Evolutionary conservation across 2,113 vertebrate genomes (phyloP), one percentile per base, ranked within the genome.

Genomic region (Leucopsar rothschildi): DNA sequence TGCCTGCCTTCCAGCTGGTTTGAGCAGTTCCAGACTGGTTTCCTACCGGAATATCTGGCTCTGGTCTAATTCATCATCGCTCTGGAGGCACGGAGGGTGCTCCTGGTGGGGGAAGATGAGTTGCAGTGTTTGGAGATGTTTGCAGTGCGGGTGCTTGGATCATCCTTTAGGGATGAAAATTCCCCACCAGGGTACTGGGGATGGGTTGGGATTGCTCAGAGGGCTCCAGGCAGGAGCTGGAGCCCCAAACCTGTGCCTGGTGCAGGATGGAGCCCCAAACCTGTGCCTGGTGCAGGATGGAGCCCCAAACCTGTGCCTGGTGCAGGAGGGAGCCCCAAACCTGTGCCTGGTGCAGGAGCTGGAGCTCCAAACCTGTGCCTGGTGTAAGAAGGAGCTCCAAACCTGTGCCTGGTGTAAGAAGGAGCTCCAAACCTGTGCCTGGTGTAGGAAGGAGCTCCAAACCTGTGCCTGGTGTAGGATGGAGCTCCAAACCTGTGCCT

Each of bases 31-130:
- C 63, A 11, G 42, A 0, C 24, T 49, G 35, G 22, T 47, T 7
- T 33, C 82, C 17, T 25, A 0, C 37, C 50, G 22, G 6, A 37
- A 5, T 22, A 12, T 23, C 31, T 81, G 0, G 0, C 29, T 68
- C 65, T 64, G 78, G 29, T 18, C 11, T 16, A 13, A 59, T 78
- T 42, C 5, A 5, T 55, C 60, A 6, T 3, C 1, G 37, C 9
- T 66, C 8, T 2, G 33, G 72, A n/a, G 70, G 27, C 10, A 3
- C 0, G 15, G 53, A 18, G 80, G 37, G 6, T 5, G 21, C 17
- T 82, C 11, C 39, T 37, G 49, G 27, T 20, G 20, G 23, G 23
- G 3, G 42, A 22, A 40, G 78, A 49, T 25, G 78, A 50, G 11
- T 11, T 71, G 47, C 18, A 1, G 6, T 1, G 39, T n/a, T n/a